phyloP scores from a whole-genome alignment of 2,888 invertebrate species.

The Aplocera efformata region DNA sequence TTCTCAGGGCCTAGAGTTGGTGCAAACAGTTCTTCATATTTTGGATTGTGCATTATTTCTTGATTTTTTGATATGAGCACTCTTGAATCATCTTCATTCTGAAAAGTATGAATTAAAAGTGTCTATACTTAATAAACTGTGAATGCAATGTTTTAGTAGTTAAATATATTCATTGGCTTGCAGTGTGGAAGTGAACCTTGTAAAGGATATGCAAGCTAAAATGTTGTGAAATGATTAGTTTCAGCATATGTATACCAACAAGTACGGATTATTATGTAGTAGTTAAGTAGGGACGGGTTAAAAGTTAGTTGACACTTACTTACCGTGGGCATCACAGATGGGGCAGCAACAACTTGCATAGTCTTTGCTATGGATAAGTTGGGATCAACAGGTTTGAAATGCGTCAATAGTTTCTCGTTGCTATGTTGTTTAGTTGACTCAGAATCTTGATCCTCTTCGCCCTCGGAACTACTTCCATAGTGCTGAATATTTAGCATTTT shows the following conservation, averaged over 20 bases:
- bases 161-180: too few relatives aligned
- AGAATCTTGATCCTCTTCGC: slow-evolving; percentile 79
- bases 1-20: slow-evolving; percentile 95
- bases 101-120: slow-evolving; percentile 21
- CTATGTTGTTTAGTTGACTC: slow-evolving; percentile 57
- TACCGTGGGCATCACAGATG: slow-evolving; percentile 90
- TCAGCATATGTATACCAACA: too few relatives aligned
- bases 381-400: slow-evolving; percentile 79
- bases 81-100: slow-evolving; percentile 86
- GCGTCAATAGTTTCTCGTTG: slow-evolving; percentile 64
- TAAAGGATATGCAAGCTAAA: too few relatives aligned
- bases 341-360: slow-evolving; percentile 89
- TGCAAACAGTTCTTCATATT: slow-evolving; percentile 96
- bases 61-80: slow-evolving; percentile 89
- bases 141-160: too few relatives aligned
- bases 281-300: too few relatives aligned
- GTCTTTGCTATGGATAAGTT: slow-evolving; percentile 82
- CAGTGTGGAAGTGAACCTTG: too few relatives aligned
- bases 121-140: too few relatives aligned
- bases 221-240: too few relatives aligned
- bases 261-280: too few relatives aligned
- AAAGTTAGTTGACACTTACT: slow-evolving; percentile 28
- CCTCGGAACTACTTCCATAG: slow-evolving; percentile 87
- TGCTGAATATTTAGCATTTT: slow-evolving; percentile 86
- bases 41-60: slow-evolving; percentile 94